Percentiles rank a stretch among this genome's conserved stretches.
Conservation (phyloP, 2,888 invertebrate species). For the Strigamia transsilvanica region DNA sequence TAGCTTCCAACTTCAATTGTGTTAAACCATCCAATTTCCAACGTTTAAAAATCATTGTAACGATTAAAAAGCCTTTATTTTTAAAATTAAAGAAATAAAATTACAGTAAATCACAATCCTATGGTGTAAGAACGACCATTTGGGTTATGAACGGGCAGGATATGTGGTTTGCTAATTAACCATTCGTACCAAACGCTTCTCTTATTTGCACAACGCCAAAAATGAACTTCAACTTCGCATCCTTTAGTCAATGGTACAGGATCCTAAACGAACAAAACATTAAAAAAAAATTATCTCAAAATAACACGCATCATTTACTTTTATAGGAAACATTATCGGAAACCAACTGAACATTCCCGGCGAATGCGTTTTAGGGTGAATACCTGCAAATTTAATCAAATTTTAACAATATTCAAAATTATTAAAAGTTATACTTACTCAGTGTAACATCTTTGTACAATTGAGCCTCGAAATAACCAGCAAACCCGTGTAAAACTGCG, state of each 20-base stretch:
- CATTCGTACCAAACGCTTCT: slow-evolving; percentile 97
- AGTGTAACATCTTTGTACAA: slow-evolving; percentile 84
- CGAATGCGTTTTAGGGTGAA: slow-evolving; percentile 87
- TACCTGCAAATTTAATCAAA: slow-evolving; percentile 65
- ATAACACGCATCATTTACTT: slow-evolving; percentile 67
- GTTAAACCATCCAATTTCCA: not conserved
- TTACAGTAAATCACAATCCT: slow-evolving; percentile 66
- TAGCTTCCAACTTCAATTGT: slow-evolving; percentile 7
- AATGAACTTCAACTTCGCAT: slow-evolving; percentile 77
- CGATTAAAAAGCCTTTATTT: not conserved
- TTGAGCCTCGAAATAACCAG: slow-evolving; percentile 91
- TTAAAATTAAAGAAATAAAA: not conserved
- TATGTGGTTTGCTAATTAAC: slow-evolving; percentile 74
- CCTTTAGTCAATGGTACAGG: slow-evolving; percentile 77
- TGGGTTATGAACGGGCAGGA: slow-evolving; percentile 73
- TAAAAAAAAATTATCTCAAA: not conserved
- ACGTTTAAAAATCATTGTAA: not conserved
- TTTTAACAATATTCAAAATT: not conserved
- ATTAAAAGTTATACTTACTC: slow-evolving; percentile 67
- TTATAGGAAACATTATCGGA: slow-evolving; percentile 91
- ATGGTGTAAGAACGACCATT: slow-evolving; percentile 79
- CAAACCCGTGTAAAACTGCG: slow-evolving; percentile 90
- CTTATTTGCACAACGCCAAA: slow-evolving; percentile 83
- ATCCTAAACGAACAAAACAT: slow-evolving; percentile 67
- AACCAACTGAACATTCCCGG: slow-evolving; percentile 98